Evolutionary conservation across 2,113 vertebrate genomes (phyloP).

Genomic region (Sapayoa aenigma): DNA sequence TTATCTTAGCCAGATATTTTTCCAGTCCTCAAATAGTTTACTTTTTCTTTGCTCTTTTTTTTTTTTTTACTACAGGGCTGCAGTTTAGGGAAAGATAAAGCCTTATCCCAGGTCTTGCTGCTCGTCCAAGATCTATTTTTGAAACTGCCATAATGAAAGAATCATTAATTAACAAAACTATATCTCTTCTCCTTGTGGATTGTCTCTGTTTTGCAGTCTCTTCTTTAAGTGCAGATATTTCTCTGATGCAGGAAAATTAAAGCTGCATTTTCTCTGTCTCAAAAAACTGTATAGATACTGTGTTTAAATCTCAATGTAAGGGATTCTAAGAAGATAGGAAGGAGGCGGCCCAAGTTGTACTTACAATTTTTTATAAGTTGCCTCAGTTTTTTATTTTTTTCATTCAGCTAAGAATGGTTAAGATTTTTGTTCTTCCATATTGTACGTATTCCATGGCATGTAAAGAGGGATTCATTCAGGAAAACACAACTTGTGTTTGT

Average conservation of each 20-base stretch:
- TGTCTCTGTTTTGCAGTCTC: background rate
- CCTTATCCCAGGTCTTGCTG: background rate
- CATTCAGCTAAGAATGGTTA: background rate
- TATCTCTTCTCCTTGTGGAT: background rate
- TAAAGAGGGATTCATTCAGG: background rate
- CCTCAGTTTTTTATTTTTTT: background rate
- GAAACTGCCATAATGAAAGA: background rate
- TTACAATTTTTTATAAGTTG: background rate
- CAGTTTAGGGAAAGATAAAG: background rate
- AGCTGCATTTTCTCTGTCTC: background rate
- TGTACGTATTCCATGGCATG: background rate
- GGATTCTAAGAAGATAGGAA: background rate
- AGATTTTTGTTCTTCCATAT: background rate
- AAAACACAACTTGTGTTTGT: background rate
- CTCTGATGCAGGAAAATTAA: background rate
- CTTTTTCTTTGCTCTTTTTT: background rate
- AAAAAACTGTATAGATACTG: background rate
- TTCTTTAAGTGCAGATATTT: constrained; percentile 11
- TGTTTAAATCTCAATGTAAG: background rate
- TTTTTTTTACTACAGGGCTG: background rate
- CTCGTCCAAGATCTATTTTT: background rate
- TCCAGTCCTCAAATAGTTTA: background rate
- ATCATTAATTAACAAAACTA: background rate
- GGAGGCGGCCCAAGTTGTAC: background rate
- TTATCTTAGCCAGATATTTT: background rate